Percentiles rank a stretch among this genome's conserved stretches.
phyloP scores from a whole-genome alignment of 1,140 invertebrate species.

The Belonocnema kinseyi region DNA sequence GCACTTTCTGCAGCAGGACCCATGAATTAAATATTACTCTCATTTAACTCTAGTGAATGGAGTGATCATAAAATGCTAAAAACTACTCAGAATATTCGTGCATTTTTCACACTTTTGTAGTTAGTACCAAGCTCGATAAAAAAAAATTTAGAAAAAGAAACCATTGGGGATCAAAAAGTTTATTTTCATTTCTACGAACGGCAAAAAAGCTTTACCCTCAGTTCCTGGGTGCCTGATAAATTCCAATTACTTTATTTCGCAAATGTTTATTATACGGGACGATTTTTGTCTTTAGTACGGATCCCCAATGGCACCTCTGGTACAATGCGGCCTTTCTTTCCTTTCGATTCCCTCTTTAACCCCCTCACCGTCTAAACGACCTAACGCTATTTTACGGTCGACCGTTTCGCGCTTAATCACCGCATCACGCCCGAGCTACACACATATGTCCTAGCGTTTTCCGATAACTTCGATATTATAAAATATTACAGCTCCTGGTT shows the following conservation, averaged over 20 bases:
- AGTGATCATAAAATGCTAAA: background rate
- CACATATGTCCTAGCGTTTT: constrained; percentile 22
- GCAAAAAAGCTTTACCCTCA: background rate
- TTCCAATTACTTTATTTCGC: constrained; percentile 45
- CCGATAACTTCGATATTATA: constrained; percentile 47
- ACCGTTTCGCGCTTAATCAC: constrained; percentile 27
- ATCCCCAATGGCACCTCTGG: constrained; percentile 36
- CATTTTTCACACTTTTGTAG: background rate
- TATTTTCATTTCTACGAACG: background rate
- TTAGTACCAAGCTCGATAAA: background rate
- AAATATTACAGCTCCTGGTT: constrained; percentile 48
- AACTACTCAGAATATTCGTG: background rate
- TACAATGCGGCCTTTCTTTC: background rate
- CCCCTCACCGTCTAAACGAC: background rate
- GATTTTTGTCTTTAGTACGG: constrained; percentile 37
- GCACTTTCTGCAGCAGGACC: no score
- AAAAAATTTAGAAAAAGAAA: background rate
- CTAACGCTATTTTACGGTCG: constrained; percentile 39
- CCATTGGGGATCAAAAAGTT: background rate
- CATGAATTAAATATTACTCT: no score
- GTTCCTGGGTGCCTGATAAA: constrained; percentile 39
- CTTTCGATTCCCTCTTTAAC: background rate
- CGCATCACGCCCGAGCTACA: constrained; percentile 9
- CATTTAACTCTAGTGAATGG: background rate
- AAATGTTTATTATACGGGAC: constrained; percentile 15